These are phyloP conservation scores for Chelmon rostratus DNA, from an alignment of 2,797 vertebrate species.

Conservation along the genomic window DNA sequence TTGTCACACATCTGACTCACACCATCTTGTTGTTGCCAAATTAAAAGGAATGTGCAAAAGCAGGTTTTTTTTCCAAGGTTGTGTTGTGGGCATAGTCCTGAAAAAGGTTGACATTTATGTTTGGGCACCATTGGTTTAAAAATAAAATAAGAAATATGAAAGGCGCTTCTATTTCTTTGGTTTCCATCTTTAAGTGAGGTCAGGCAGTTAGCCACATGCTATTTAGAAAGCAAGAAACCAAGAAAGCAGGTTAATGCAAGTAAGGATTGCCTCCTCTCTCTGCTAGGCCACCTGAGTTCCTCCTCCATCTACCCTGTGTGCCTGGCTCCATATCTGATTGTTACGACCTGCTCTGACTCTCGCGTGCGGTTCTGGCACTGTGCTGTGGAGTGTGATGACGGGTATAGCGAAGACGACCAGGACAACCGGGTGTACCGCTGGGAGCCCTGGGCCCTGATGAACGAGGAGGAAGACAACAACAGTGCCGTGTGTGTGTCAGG, in stretches of 20 bases:
- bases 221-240: not conserved
- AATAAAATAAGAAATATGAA: not conserved
- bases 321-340: slow-evolving; percentile 96
- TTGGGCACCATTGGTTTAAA: not conserved
- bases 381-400: slow-evolving; percentile 83
- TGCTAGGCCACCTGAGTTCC: slow-evolving; percentile 95
- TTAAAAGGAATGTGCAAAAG: not conserved
- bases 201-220: not conserved
- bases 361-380: slow-evolving; percentile 97
- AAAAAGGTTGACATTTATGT: not conserved
- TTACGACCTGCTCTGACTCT: slow-evolving; percentile 97
- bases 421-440: slow-evolving; percentile 88
- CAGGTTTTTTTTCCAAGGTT: not conserved
- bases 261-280: not conserved
- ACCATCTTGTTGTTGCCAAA: slow-evolving; percentile 5
- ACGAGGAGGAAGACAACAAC: slow-evolving; percentile 93
- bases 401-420: slow-evolving; percentile 75
- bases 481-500: slow-evolving; percentile 92
- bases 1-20: slow-evolving; percentile 7
- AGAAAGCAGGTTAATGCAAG: not conserved
- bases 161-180: not conserved
- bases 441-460: slow-evolving; percentile 96
- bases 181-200: not conserved
- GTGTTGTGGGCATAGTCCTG: not conserved
- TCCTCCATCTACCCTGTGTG: slow-evolving; percentile 99